A percentile compares a stretch with the other conserved stretches of the same genome.
phyloP scores from a whole-genome alignment of 2,888 invertebrate genomes.

The Hydriomena furcata region DNA sequence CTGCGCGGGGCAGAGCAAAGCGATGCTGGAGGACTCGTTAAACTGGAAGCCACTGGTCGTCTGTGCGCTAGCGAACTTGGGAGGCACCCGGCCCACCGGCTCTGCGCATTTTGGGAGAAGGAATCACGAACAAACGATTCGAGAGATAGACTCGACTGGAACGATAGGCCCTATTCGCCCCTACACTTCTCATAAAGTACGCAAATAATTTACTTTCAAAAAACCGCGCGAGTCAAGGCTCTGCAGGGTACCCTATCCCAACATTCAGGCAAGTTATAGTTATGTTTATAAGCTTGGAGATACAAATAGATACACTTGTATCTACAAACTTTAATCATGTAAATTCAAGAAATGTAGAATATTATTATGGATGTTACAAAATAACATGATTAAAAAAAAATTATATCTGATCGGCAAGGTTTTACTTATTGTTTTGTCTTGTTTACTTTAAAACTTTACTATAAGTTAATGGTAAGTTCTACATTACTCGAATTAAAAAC shows the following conservation, averaged over 20 bases:
- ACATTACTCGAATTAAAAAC: slow-evolving; percentile 36
- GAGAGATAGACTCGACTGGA: slow-evolving; percentile 33
- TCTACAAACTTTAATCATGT: slow-evolving; percentile 41
- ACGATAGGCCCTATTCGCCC: slow-evolving; percentile 46
- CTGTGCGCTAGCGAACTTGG: slow-evolving; percentile 84
- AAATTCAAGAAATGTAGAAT: slow-evolving; percentile 29
- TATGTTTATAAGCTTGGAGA: slow-evolving; percentile 51
- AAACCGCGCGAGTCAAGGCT: slow-evolving; percentile 73
- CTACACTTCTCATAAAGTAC: slow-evolving; percentile 47
- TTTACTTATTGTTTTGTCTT: background rate
- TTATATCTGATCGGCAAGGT: background rate
- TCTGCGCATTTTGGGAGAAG: slow-evolving; percentile 85
- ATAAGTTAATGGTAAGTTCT: slow-evolving; percentile 8
- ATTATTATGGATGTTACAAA: background rate
- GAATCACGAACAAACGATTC: slow-evolving; percentile 63
- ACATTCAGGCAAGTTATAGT: slow-evolving; percentile 93
- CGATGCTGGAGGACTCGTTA: slow-evolving; percentile 75
- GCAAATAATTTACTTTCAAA: slow-evolving; percentile 30
- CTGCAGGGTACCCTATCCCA: slow-evolving; percentile 98
- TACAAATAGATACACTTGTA: slow-evolving; percentile 58
- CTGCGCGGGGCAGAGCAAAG: slow-evolving; percentile 88
- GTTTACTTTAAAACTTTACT: background rate
- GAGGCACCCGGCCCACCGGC: slow-evolving; percentile 86
- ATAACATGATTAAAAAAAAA: background rate
- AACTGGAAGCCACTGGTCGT: slow-evolving; percentile 86